Percentiles rank a stretch among this genome's conserved stretches.
These are phyloP conservation scores for Dasysyrphus tricinctus DNA, from an alignment of 2,888 invertebrate species.

Conservation along the genomic window DNA sequence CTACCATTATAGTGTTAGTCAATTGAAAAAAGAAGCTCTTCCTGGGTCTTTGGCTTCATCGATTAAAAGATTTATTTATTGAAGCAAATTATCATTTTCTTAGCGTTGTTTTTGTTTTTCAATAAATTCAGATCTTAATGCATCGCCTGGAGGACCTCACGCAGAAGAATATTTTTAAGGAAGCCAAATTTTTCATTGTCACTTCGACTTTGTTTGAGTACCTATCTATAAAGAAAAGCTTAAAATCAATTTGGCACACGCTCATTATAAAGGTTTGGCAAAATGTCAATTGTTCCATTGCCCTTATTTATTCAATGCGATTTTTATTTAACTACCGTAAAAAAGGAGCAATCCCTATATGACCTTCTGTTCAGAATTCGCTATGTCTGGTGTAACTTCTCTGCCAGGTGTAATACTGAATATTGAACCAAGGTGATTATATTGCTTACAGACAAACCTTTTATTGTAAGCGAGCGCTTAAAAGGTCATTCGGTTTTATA, in stretches of 20 bases:
- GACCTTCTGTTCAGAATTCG: conserved; percentile 51
- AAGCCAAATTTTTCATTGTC: conserved; percentile 18
- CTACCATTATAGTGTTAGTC: conserved; percentile 6
- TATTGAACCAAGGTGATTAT: conserved; percentile 62
- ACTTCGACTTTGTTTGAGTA: conserved; percentile 4
- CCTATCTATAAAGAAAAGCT: conserved; percentile 23
- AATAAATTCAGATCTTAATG: not conserved
- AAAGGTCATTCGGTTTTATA: conserved; percentile 41
- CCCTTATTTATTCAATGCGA: conserved; percentile 2
- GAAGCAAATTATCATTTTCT: not conserved
- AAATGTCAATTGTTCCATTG: conserved; percentile 14
- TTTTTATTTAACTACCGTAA: conserved; percentile 65
- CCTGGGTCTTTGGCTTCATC: not conserved
- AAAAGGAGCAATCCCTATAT: conserved; percentile 43
- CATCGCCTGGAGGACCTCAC: conserved; percentile 48
- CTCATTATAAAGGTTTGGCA: not conserved
- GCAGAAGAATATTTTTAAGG: conserved; percentile 4
- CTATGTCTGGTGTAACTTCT: not conserved
- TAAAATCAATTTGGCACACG: conserved; percentile 72
- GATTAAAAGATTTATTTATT: conserved; percentile 24
- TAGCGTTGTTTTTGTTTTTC: not conserved
- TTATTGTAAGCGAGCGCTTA: conserved; percentile 37
- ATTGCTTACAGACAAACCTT: conserved; percentile 66
- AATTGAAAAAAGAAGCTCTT: conserved; percentile 24
- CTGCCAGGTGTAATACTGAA: conserved; percentile 54